A percentile compares a stretch with the other conserved stretches of the same genome.
Evolutionary conservation across 2,888 invertebrate species (phyloP).

Genomic region (Nematopogon swammerdamellus): DNA sequence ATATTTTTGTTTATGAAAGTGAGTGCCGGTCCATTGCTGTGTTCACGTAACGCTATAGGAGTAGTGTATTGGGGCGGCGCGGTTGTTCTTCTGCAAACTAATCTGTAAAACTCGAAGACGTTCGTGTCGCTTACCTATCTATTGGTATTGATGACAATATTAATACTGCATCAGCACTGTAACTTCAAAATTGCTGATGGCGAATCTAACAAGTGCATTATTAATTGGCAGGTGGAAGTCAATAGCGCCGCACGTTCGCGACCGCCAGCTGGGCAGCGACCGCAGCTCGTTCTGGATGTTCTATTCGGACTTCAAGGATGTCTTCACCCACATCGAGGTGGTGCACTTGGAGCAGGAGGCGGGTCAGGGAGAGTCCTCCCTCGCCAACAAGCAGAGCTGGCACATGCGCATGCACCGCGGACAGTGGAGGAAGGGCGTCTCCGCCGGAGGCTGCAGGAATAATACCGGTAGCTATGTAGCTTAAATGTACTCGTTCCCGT

Average conservation of each 20-base stretch:
- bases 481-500: too few species aligned
- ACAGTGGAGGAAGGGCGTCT: conserved; percentile 81
- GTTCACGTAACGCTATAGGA: too few species aligned
- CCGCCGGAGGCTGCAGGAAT: conserved; percentile 88
- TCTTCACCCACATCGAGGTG: conserved; percentile 79
- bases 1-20: too few species aligned
- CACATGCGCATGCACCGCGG: conserved; percentile 85
- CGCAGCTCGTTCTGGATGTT: conserved; percentile 83
- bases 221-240: conserved; percentile 74
- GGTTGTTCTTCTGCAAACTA: too few species aligned
- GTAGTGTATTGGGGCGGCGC: too few species aligned
- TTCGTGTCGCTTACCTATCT: too few species aligned
- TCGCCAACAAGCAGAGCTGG: conserved; percentile 76
- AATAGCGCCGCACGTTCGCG: conserved; percentile 69
- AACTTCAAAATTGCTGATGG: too few species aligned
- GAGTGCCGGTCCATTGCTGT: too few species aligned
- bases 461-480: conserved; percentile 66
- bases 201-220: too few species aligned
- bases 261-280: conserved; percentile 65
- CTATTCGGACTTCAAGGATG: conserved; percentile 76
- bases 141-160: too few species aligned
- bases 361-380: conserved; percentile 76
- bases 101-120: too few species aligned
- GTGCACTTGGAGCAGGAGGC: conserved; percentile 87
- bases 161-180: too few species aligned